Conservation (phyloP, 2,888 invertebrate species). For the Nomada fucata region DNA sequence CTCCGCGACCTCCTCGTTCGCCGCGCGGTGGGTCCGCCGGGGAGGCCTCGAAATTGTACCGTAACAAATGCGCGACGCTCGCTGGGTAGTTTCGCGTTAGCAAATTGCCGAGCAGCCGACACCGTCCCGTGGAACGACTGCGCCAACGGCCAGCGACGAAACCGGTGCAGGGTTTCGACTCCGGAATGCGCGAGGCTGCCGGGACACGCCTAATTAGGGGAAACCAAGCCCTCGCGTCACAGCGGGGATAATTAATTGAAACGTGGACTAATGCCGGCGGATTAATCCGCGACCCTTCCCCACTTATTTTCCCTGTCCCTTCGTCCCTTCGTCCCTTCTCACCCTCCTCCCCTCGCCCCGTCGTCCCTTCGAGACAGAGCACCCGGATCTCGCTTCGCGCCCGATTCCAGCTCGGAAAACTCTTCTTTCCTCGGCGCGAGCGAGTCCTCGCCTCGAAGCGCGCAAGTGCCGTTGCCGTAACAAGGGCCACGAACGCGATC, state of each 20-base stretch:
- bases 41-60: slow-evolving; percentile 71
- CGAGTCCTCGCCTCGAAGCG: background rate
- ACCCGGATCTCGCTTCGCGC: background rate
- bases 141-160: slow-evolving; percentile 47
- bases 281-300: slow-evolving; percentile 71
- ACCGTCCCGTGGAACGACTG: slow-evolving; percentile 12
- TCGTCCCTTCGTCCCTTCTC: too few relatives aligned
- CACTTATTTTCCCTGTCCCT: background rate
- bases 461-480: slow-evolving; percentile 53
- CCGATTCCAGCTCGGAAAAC: too few relatives aligned
- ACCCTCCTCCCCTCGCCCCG: background rate
- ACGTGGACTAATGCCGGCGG: slow-evolving; percentile 78
- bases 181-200: slow-evolving; percentile 72
- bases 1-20: too few relatives aligned
- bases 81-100: slow-evolving; percentile 76
- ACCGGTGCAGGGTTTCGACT: slow-evolving; percentile 82
- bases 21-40: too few relatives aligned
- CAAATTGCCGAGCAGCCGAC: slow-evolving; percentile 73
- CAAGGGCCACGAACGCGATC: slow-evolving; percentile 74
- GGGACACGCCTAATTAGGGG: slow-evolving; percentile 79
- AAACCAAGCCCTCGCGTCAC: slow-evolving; percentile 75
- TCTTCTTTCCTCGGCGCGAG: too few relatives aligned
- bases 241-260: slow-evolving; percentile 80
- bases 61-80: slow-evolving; percentile 74
- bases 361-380: background rate